Evolutionary conservation across 1,140 invertebrate species (phyloP).

Genomic region (Dinoponera quadriceps): DNA sequence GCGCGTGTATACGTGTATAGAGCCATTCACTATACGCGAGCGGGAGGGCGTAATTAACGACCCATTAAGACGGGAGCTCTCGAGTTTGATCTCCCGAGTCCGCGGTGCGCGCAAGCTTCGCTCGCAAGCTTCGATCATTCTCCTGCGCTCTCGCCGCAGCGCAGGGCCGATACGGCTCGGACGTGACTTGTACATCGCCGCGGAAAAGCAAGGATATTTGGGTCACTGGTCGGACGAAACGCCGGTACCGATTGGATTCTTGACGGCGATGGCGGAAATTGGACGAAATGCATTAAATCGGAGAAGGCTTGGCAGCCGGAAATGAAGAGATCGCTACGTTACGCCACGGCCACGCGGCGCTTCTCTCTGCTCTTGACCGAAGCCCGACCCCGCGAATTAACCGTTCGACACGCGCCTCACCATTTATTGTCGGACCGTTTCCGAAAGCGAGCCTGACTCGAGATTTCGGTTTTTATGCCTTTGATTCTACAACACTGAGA

Average conservation of each 20-base stretch:
- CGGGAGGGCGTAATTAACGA: background rate
- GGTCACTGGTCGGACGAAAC: conserved; percentile 51
- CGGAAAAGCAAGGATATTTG: conserved; percentile 51
- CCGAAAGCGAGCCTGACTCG: conserved; percentile 29
- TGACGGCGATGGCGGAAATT: conserved; percentile 71
- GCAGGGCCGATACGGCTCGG: conserved; percentile 29
- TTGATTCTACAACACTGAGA: too few species aligned
- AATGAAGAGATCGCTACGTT: conserved; percentile 71
- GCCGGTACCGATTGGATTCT: conserved; percentile 65
- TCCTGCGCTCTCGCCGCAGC: background rate
- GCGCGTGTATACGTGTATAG: too few species aligned
- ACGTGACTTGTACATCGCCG: conserved; percentile 47
- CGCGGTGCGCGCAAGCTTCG: background rate
- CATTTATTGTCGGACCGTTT: conserved; percentile 34
- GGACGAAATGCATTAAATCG: conserved; percentile 74
- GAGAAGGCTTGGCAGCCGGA: conserved; percentile 61
- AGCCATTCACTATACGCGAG: too few species aligned
- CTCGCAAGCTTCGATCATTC: background rate
- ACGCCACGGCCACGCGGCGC: background rate
- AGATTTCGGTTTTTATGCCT: too few species aligned
- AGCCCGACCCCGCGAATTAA: conserved; percentile 25
- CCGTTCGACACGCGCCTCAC: conserved; percentile 12
- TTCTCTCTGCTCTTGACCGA: background rate
- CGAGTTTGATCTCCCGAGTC: background rate
- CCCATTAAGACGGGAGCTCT: background rate